Evolutionary conservation across 2,797 vertebrate genomes (phyloP).

Genomic region (Falco berigora): DNA sequence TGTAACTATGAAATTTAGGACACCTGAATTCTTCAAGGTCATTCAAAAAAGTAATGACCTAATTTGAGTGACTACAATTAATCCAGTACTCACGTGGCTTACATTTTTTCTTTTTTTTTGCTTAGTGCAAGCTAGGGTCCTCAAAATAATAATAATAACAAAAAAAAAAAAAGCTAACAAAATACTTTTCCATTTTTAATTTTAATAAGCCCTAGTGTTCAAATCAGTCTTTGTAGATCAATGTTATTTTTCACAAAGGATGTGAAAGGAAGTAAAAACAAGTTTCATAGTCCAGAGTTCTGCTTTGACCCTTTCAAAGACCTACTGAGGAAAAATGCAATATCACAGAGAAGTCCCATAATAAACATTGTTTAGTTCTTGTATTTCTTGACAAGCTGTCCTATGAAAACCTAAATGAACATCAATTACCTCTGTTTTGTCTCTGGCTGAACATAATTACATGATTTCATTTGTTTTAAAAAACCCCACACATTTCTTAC

Average conservation of each 20-base stretch:
- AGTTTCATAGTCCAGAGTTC: background rate
- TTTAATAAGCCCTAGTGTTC: background rate
- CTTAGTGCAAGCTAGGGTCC: background rate
- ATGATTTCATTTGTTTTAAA: background rate
- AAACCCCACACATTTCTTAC: background rate
- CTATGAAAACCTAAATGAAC: background rate
- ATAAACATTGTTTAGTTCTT: background rate
- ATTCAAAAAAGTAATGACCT: background rate
- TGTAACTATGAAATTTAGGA: conserved; percentile 13
- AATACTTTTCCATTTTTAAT: background rate
- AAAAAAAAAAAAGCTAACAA: background rate
- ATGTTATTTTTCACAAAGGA: background rate
- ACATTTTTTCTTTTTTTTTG: conserved; percentile 16
- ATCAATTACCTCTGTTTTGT: background rate
- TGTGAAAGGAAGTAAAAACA: background rate
- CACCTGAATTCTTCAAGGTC: conserved; percentile 19
- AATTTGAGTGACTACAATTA: conserved; percentile 53
- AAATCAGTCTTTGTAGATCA: background rate
- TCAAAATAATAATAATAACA: background rate
- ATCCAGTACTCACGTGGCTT: background rate
- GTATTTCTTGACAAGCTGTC: background rate
- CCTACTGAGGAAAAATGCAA: background rate
- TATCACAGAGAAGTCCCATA: background rate
- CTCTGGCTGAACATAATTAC: background rate
- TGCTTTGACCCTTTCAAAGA: background rate